Evolutionary conservation across 2,888 invertebrate species (phyloP).

Genomic region (Patella pellucida): DNA sequence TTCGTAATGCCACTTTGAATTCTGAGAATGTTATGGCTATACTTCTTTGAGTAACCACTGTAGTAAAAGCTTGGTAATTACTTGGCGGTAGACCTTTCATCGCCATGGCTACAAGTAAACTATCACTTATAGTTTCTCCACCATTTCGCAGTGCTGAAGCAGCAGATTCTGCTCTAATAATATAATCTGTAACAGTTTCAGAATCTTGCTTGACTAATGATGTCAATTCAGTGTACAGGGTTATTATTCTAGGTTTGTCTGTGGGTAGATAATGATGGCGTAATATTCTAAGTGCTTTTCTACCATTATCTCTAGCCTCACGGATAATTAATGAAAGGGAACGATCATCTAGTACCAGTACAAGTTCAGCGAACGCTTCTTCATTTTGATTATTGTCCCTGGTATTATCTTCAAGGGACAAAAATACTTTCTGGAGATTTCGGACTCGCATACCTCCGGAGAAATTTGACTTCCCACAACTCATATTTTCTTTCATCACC

Average conservation of each 20-base stretch:
- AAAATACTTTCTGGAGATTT: constrained; percentile 23
- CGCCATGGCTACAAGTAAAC: constrained; percentile 35
- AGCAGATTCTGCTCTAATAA: constrained; percentile 29
- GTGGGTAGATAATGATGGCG: constrained; percentile 30
- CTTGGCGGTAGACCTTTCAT: constrained; percentile 36
- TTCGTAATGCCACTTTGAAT: constrained; percentile 31
- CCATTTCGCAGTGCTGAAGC: constrained; percentile 24
- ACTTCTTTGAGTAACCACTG: constrained; percentile 28
- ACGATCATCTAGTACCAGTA: constrained; percentile 39
- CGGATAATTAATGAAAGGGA: constrained; percentile 36
- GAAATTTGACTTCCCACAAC: constrained; percentile 30
- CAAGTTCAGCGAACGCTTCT: constrained; percentile 37
- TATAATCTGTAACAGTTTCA: constrained; percentile 35
- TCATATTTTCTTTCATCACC: constrained; percentile 29
- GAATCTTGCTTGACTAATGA: constrained; percentile 25
- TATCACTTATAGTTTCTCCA: constrained; percentile 32
- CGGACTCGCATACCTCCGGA: constrained; percentile 31
- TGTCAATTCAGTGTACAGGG: constrained; percentile 36
- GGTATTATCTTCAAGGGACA: background rate
- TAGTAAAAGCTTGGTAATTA: constrained; percentile 28
- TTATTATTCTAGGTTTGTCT: constrained; percentile 35
- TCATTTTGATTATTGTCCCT: constrained; percentile 33
- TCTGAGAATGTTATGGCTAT: constrained; percentile 20
- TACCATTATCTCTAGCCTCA: constrained; percentile 39
- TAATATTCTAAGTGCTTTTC: constrained; percentile 36